phyloP scores from a whole-genome alignment of 2,113 vertebrate genomes.

The Sardina pilchardus region DNA sequence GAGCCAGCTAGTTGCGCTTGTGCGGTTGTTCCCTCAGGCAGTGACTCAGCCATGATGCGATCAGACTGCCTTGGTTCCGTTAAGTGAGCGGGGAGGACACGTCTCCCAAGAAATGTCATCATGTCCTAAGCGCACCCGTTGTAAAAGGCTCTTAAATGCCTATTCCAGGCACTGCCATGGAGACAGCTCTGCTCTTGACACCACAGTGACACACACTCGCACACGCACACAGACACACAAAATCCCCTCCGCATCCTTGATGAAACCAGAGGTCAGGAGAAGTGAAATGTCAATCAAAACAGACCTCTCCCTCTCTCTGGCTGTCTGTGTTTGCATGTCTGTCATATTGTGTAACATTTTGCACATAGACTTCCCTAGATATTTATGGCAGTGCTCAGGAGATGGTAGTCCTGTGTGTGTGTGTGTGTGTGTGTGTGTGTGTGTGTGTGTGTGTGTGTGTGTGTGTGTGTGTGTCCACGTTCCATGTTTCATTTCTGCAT shows the following conservation, averaged over 20 bases:
- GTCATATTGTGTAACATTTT: background rate
- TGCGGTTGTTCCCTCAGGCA: background rate
- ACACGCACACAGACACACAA: background rate
- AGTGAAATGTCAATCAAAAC: background rate
- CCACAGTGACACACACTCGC: background rate
- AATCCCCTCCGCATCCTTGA: background rate
- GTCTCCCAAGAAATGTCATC: conserved; percentile 21
- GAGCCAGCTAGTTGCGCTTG: background rate
- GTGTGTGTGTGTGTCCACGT: background rate
- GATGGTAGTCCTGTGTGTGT: background rate
- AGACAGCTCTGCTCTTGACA: background rate
- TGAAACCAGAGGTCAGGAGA: background rate
- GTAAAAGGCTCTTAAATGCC: conserved; percentile 21
- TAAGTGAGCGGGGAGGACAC: conserved; percentile 28
- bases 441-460: background rate
- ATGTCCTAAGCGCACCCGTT: conserved; percentile 16
- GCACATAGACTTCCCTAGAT: background rate
- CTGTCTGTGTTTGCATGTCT: background rate
- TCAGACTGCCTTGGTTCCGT: conserved; percentile 26
- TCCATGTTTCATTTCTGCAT: background rate
- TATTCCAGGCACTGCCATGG: conserved; percentile 10
- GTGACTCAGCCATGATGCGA: conserved; percentile 17
- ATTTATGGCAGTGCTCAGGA: background rate
- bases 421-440: background rate
- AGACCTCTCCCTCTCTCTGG: background rate